A percentile compares a stretch with the other conserved stretches of the same genome.
Evolutionary conservation across 1,140 invertebrate species (phyloP).

Genomic region (Temnothorax longispinosus): DNA sequence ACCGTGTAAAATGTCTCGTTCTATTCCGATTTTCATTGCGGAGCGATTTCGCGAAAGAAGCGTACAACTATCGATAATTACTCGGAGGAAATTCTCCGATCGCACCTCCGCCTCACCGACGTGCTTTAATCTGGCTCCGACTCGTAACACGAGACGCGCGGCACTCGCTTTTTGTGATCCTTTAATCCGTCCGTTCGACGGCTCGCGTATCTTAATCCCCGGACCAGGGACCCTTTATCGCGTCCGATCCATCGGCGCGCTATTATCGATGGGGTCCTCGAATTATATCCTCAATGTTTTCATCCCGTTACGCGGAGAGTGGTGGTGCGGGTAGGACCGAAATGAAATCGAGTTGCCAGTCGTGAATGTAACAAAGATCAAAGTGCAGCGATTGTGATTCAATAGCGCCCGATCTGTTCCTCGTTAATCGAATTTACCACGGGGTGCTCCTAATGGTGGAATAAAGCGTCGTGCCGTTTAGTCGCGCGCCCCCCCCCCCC

Average conservation of each 20-base stretch:
- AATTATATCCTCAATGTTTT: constrained; percentile 35
- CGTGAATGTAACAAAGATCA: constrained; percentile 63
- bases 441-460: constrained; percentile 15
- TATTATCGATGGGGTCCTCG: constrained; percentile 54
- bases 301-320: constrained; percentile 1
- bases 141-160: constrained; percentile 6
- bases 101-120: constrained; percentile 1
- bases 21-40: not conserved
- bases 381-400: constrained; percentile 67
- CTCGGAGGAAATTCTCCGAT: constrained; percentile 42
- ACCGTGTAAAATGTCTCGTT: not conserved
- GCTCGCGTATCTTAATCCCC: constrained; percentile 57
- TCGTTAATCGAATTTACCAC: constrained; percentile 74
- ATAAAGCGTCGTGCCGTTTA: constrained; percentile 1
- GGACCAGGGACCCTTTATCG: constrained; percentile 58
- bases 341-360: constrained; percentile 57
- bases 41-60: not conserved
- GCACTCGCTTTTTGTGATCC: constrained; percentile 34
- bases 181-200: constrained; percentile 44
- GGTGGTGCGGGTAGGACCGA: not conserved
- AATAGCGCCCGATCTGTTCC: constrained; percentile 72
- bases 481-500: not conserved
- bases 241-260: constrained; percentile 55
- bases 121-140: constrained; percentile 27
- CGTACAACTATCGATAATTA: constrained; percentile 55